phyloP scores from a whole-genome alignment of 2,888 invertebrate species.

The Leptodirus hochenwartii region DNA sequence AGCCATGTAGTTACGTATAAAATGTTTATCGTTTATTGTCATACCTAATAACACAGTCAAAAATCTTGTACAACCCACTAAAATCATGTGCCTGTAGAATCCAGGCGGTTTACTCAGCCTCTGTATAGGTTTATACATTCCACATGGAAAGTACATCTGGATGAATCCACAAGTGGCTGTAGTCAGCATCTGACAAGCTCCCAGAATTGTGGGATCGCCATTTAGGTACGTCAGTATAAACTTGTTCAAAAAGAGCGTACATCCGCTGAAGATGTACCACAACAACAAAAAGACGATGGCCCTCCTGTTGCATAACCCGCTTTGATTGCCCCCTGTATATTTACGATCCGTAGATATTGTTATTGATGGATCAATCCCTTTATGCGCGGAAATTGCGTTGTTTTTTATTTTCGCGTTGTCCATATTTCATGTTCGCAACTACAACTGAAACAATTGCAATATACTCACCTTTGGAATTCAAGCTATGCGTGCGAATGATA shows the following conservation, averaged over 20 bases:
- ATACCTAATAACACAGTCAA: constrained; percentile 51
- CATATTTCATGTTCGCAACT: no score
- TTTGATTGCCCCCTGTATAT: no score
- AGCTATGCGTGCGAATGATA: no score
- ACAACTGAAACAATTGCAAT: no score
- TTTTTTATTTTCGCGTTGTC: no score
- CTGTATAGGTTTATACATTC: constrained; percentile 44
- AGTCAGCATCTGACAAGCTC: constrained; percentile 58
- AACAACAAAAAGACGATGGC: constrained; percentile 41
- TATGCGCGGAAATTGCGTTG: no score
- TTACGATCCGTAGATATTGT: no score
- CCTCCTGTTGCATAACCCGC: constrained; percentile 38
- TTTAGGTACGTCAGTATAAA: constrained; percentile 53
- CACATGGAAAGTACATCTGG: constrained; percentile 55
- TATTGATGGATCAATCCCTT: no score
- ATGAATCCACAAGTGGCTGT: constrained; percentile 55
- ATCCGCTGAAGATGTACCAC: constrained; percentile 64
- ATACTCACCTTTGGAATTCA: no score
- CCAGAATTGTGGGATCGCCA: constrained; percentile 54
- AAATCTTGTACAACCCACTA: constrained; percentile 56
- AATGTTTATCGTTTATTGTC: no score
- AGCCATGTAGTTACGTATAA: no score
- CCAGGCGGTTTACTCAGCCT: constrained; percentile 42
- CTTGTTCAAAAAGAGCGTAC: constrained; percentile 60
- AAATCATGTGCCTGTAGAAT: constrained; percentile 52